Evolutionary conservation across 2,888 invertebrate species (phyloP), one percentile per base, ranked within the genome.

Genomic region (Tubiluchus corallicola): DNA sequence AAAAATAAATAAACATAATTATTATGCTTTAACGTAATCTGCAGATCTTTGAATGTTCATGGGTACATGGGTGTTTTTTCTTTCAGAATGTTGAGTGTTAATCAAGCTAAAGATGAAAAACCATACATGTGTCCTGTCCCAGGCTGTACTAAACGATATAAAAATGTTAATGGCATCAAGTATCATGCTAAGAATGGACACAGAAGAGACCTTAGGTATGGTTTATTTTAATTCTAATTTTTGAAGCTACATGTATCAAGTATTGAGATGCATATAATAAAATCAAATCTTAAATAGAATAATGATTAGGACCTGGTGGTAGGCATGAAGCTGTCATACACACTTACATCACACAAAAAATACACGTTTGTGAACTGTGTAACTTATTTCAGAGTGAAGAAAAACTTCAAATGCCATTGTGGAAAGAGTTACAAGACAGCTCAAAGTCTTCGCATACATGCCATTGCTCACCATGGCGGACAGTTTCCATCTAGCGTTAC

Each of bases 161-260:
- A 83, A 64, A 84, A 83, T 62, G 76, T 82, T 46, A 83, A 83
- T 64, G 83, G 83, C 45, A 82, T 83, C 57, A 83, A 82, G 60
- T 83, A 84, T 64, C 83, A 84, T 66, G 79, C 79, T 38, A 80
- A 81, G 64, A 81, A 82, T 62, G 81, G 82, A 4, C 83, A 84
- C 64, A 79, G 81, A 65, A 80, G 79, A 62, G 80, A 81, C 56
- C 76, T 77, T 63, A 79, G 77, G 80, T 80, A 61, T 73, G 76
- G 73, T 47, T 18, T 43, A 20, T 16, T 17, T 21, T 5, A n/a
- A 5, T 16, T 16, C n/a, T 17, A 9, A n/a, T 42, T 9, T 42
- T 13, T n/a, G n/a, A n/a, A n/a, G n/a, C n/a, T n/a, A n/a, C n/a
- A n/a, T n/a, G n/a, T n/a, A n/a, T n/a, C n/a, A n/a, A n/a, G n/a